Percentiles rank a stretch among this genome's conserved stretches.
These are phyloP conservation scores for Temnothorax curvispinosus DNA, from an alignment of 1,140 invertebrate genomes.

Conservation along the genomic window DNA sequence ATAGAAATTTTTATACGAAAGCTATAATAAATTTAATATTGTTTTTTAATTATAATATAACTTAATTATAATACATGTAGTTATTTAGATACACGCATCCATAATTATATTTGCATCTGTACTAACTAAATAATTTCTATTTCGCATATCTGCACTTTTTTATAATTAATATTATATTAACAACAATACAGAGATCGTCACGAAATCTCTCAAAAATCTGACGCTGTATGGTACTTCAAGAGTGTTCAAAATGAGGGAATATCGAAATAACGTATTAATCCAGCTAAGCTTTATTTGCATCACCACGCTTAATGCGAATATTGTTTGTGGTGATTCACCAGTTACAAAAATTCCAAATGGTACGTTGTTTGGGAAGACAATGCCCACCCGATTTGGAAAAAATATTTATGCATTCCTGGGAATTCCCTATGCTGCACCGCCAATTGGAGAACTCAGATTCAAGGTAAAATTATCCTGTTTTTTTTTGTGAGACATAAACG, in stretches of 20 bases:
- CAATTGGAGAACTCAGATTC: constrained; percentile 86
- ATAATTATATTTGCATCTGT: too few relatives aligned
- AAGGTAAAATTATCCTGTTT: constrained; percentile 79
- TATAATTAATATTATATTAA: constrained; percentile 4
- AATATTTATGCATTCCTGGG: constrained; percentile 86
- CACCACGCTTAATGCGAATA: not conserved
- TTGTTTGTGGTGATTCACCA: constrained; percentile 4
- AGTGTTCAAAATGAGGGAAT: not conserved
- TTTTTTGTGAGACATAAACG: not conserved
- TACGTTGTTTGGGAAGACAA: constrained; percentile 77
- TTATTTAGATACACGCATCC: too few relatives aligned
- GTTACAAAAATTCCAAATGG: constrained; percentile 80
- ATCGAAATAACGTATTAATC: not conserved
- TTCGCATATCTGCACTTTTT: not conserved
- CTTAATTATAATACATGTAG: too few relatives aligned
- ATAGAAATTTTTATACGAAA: too few relatives aligned
- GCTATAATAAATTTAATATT: too few relatives aligned
- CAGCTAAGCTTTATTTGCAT: constrained; percentile 15
- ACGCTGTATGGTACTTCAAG: not conserved
- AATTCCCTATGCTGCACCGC: constrained; percentile 87
- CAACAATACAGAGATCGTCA: not conserved
- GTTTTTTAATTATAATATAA: too few relatives aligned
- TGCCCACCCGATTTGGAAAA: constrained; percentile 79
- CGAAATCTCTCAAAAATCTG: not conserved
- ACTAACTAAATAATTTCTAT: too few relatives aligned